These are phyloP conservation scores for Manis pentadactyla DNA, from an alignment of 2,797 vertebrate genomes.

Conservation along the genomic window DNA sequence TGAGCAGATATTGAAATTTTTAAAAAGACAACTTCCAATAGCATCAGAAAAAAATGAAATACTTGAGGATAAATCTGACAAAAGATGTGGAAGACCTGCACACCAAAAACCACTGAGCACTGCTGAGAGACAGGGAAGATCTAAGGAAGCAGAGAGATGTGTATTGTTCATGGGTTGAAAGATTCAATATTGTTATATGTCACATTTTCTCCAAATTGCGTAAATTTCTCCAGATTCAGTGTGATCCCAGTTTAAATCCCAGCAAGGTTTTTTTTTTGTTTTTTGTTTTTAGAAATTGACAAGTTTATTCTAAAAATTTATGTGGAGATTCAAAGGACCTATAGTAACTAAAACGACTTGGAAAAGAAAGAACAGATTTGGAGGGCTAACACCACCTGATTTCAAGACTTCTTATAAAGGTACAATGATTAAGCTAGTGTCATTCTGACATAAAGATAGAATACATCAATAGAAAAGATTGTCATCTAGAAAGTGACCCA, in stretches of 20 bases:
- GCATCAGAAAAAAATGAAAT: conserved; percentile 11
- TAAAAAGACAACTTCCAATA: not conserved
- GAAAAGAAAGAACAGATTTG: not conserved
- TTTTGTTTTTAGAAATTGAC: not conserved
- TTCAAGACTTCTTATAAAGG: not conserved
- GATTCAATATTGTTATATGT: not conserved
- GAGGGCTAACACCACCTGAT: not conserved
- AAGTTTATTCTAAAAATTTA: not conserved
- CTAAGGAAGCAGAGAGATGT: not conserved
- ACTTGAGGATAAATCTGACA: not conserved
- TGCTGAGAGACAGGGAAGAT: not conserved
- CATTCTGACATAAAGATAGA: not conserved
- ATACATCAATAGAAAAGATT: not conserved
- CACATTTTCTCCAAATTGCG: not conserved
- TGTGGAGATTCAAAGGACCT: not conserved
- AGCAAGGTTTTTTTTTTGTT: not conserved
- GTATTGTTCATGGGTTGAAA: not conserved
- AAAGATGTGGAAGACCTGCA: not conserved
- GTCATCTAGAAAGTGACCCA: not conserved
- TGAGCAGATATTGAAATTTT: not conserved
- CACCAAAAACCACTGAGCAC: not conserved
- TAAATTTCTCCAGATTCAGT: not conserved
- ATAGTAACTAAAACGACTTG: not conserved
- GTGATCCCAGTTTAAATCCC: not conserved
- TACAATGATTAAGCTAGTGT: not conserved